phyloP scores from a whole-genome alignment of 1,140 invertebrate species.

The Whitmania pigra region DNA sequence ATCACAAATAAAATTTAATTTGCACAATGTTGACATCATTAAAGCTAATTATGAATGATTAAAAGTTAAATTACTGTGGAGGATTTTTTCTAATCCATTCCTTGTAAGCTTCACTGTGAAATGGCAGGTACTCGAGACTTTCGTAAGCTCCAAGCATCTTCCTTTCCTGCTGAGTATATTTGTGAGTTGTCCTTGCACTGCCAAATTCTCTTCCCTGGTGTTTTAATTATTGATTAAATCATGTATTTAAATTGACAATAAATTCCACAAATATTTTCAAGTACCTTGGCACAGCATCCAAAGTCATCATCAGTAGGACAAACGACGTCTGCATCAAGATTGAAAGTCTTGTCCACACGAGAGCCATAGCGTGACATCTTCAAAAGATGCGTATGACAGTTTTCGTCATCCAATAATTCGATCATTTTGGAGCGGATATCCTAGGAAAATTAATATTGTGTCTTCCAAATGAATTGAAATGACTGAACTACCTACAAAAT shows the following conservation, averaged over 20 bases:
- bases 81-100: constrained; percentile 39
- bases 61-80: constrained; percentile 19
- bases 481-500: no score
- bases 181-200: constrained; percentile 38
- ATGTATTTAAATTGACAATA: neutral
- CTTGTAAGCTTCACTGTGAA: constrained; percentile 40
- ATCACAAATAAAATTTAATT: neutral
- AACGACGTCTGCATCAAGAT: neutral
- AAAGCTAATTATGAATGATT: neutral
- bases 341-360: no score
- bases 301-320: constrained; percentile 17
- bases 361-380: no score
- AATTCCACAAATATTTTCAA: neutral
- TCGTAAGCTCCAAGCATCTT: constrained; percentile 39
- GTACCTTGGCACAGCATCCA: constrained; percentile 9
- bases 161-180: constrained; percentile 40
- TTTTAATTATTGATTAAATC: neutral
- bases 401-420: no score
- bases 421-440: no score
- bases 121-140: constrained; percentile 42
- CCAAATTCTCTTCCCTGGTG: constrained; percentile 38
- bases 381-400: no score
- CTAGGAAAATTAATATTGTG: no score
- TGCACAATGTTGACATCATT: constrained; percentile 8
- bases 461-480: no score